Evolutionary conservation across 2,113 vertebrate genomes (phyloP), one percentile per base, ranked within the genome.

Genomic region (Pica pica): DNA sequence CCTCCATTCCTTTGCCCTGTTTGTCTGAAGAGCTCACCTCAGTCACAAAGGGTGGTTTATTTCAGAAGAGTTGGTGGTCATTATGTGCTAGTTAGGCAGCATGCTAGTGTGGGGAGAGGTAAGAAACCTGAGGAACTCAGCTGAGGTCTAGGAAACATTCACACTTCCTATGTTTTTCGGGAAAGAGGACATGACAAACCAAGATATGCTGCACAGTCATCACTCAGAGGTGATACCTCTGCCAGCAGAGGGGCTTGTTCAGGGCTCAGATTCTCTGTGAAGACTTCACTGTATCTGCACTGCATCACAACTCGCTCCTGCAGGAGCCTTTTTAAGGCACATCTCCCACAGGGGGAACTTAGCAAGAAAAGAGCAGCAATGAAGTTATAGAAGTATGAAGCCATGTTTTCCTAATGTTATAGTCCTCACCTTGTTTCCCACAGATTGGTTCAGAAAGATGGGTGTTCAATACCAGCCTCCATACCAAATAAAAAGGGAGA

Each of bases 191-290:
- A 0, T 53, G 31, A 26, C 20, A 81, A 81, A 64, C 23, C 16
- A 33, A 50, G 73, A 53, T 28, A 11, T 16, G 23, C 42, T 35
- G 50, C 4, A 28, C 42, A 50, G 30, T 31, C 0, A 0, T 74
- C 55, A 50, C 55, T 79, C 35, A 22, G 59, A 69, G 61, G 37
- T 47, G 73, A 84, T 59, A 33, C 13, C 13, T 70, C 23, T 91
- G 55, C 30, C 46, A 24, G 33, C 3, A 21, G 31, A 83, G n/a
- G 15, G 20, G 7, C 21, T 68, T 86, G 33, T 37, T 69, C 42
- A 44, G 23, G 24, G 30, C 42, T n/a, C 55, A 57, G 26, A 49
- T n/a, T 80, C 31, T 69, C 46, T 37, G 7, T 57, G 50, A 81
- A 81, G 37, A 60, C 35, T 81, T 52, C 0, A 7, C 46, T 53